Evolutionary conservation across 1,140 invertebrate species (phyloP).

Genomic region (Drosophila navojoa): DNA sequence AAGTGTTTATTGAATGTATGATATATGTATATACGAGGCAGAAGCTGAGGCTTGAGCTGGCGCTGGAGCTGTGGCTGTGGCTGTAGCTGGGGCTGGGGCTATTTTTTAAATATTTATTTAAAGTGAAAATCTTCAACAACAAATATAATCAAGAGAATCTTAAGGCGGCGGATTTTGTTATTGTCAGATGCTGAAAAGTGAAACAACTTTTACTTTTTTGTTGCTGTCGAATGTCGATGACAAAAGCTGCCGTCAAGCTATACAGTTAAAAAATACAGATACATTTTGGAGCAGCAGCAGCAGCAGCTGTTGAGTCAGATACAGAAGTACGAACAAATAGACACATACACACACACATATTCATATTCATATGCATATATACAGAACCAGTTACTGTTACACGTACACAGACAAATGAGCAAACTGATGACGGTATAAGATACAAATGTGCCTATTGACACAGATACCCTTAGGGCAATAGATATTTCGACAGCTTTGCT

Average conservation of each 20-base stretch:
- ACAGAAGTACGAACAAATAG: neutral
- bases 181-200: constrained; percentile 61
- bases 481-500: no score
- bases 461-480: no score
- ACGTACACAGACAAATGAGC: neutral
- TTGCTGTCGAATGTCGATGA: constrained; percentile 18
- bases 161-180: constrained; percentile 42
- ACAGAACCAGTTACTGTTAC: neutral
- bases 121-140: constrained; percentile 42
- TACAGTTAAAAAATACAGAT: constrained; percentile 12
- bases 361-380: neutral
- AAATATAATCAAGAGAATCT: constrained; percentile 66
- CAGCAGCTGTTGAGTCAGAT: no score
- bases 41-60: neutral
- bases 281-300: neutral
- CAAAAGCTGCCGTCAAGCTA: constrained; percentile 53
- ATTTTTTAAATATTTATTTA: constrained; percentile 30
- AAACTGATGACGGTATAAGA: no score
- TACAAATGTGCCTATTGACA: no score
- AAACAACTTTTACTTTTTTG: constrained; percentile 77
- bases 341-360: neutral
- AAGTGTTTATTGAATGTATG: constrained; percentile 30
- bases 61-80: neutral
- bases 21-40: neutral
- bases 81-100: neutral